phyloP scores from a whole-genome alignment of 2,888 invertebrate genomes.

The Perizoma flavofasciatum region DNA sequence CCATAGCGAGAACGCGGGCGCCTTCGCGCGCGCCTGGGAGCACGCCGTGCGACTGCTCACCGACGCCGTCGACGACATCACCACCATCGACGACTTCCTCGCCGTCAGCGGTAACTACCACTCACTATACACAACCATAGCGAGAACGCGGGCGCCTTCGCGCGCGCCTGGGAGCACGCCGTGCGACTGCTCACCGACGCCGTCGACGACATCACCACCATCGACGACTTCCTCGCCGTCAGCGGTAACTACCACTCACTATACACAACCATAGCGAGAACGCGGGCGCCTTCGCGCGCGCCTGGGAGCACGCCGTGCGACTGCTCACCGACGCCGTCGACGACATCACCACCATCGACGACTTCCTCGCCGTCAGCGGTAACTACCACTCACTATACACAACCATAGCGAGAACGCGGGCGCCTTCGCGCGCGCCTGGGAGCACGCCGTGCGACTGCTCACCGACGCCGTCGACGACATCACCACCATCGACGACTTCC shows the following conservation, averaged over 20 bases:
- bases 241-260: not conserved
- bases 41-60: not conserved
- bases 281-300: no score
- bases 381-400: not conserved
- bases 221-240: constrained; percentile 1
- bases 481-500: constrained; percentile 1
- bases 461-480: not conserved
- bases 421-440: no score
- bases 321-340: not conserved
- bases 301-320: not conserved
- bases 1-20: not conserved
- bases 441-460: not conserved
- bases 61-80: not conserved
- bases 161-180: not conserved
- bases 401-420: no score
- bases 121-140: not conserved
- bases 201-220: constrained; percentile 1
- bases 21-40: not conserved
- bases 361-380: constrained; percentile 1
- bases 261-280: no score
- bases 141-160: no score
- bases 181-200: not conserved
- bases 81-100: constrained; percentile 1
- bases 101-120: not conserved
- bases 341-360: constrained; percentile 1